phyloP scores from a whole-genome alignment of 2,113 vertebrate genomes.

The Cephalopholis sonnerati region DNA sequence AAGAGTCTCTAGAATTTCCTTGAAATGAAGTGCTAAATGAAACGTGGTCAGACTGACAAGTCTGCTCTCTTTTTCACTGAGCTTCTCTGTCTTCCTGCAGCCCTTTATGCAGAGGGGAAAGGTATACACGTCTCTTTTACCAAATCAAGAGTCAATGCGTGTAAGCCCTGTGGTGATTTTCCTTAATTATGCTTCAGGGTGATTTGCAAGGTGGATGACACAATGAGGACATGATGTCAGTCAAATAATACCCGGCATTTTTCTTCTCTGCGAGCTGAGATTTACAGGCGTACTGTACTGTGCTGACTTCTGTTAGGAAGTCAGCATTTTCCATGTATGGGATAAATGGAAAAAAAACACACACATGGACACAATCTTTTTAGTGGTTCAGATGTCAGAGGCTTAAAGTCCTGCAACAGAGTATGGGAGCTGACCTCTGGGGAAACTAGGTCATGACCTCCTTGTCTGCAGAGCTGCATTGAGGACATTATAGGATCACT shows the following conservation, averaged over 20 bases:
- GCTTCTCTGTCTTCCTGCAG: conserved; percentile 62
- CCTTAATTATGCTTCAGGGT: conserved; percentile 74
- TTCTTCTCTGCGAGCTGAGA: conserved; percentile 7
- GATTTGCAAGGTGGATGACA: conserved; percentile 74
- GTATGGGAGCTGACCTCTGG: conserved; percentile 60
- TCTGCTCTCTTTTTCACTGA: conserved; percentile 62
- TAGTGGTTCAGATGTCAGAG: conserved; percentile 61
- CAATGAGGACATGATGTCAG: conserved; percentile 76
- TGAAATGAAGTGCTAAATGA: conserved; percentile 78
- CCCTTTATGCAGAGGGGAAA: conserved; percentile 39
- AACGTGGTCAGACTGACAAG: conserved; percentile 81
- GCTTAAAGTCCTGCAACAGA: conserved; percentile 63
- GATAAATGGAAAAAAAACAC: conserved; percentile 49
- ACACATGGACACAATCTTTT: conserved; percentile 61
- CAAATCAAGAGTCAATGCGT: conserved; percentile 72
- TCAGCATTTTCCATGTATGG: conserved; percentile 43
- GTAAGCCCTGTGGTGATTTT: conserved; percentile 66
- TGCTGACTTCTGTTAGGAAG: conserved; percentile 25
- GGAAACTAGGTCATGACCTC: conserved; percentile 65
- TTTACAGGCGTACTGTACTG: conserved; percentile 11
- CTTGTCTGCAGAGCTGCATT: conserved; percentile 52
- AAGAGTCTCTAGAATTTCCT: conserved; percentile 76
- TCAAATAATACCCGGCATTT: conserved; percentile 54
- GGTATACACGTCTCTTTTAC: conserved; percentile 65
- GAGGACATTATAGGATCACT: conserved; percentile 39